Percentiles rank a stretch among this genome's conserved stretches.
phyloP scores from a whole-genome alignment of 1,140 invertebrate species.

The Neuroterus valhalla region DNA sequence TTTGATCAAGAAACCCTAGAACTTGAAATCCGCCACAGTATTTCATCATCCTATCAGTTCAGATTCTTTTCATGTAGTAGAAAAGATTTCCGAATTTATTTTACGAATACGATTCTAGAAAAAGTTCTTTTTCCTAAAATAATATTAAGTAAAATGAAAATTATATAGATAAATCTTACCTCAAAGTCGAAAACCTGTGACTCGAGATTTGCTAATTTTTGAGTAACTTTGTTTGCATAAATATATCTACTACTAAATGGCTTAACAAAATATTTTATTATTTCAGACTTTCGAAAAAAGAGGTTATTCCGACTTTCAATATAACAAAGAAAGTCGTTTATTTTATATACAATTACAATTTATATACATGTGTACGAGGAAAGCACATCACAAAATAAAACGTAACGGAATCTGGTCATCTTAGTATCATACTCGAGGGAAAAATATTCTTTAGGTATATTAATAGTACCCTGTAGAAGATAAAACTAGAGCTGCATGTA shows the following conservation, averaged over 20 bases:
- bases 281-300: constrained; percentile 26
- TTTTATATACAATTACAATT: constrained; percentile 14
- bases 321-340: neutral
- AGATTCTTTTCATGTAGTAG: too few relatives aligned
- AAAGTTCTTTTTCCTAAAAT: too few relatives aligned
- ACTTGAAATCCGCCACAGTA: too few relatives aligned
- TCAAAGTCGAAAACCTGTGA: neutral
- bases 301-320: constrained; percentile 11
- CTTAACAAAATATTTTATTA: constrained; percentile 19
- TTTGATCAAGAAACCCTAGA: too few relatives aligned
- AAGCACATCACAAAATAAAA: neutral
- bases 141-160: too few relatives aligned
- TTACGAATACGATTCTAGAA: too few relatives aligned
- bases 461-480: constrained; percentile 33
- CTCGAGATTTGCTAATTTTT: neutral
- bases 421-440: too few relatives aligned
- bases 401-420: neutral
- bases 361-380: too few relatives aligned
- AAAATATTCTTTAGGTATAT: too few relatives aligned
- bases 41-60: too few relatives aligned
- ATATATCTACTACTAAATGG: constrained; percentile 31
- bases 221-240: constrained; percentile 44
- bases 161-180: neutral
- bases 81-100: too few relatives aligned
- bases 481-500: constrained; percentile 37